These are phyloP conservation scores for Microctonus brassicae DNA, from an alignment of 2,888 invertebrate genomes.

Conservation along the genomic window DNA sequence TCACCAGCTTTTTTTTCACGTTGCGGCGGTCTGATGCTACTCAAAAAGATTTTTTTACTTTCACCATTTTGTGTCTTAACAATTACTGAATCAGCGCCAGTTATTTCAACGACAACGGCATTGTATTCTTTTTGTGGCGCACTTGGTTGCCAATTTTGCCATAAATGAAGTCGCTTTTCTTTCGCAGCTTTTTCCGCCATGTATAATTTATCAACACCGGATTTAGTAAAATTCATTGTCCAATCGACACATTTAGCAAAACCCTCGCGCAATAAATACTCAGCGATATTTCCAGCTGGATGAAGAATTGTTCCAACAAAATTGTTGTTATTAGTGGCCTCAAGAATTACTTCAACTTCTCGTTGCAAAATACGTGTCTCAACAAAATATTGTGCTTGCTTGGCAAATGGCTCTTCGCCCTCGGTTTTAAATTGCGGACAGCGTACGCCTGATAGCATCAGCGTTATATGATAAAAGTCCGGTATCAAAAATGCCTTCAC, in stretches of 20 bases:
- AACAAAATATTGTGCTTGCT: constrained; percentile 94
- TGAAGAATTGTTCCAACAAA: constrained; percentile 94
- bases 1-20: constrained; percentile 76
- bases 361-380: constrained; percentile 92
- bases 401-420: constrained; percentile 81
- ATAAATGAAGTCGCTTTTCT: constrained; percentile 86
- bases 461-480: constrained; percentile 89
- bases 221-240: constrained; percentile 87
- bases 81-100: constrained; percentile 93
- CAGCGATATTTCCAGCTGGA: constrained; percentile 92
- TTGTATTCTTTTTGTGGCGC: constrained; percentile 82
- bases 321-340: constrained; percentile 93
- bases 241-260: constrained; percentile 95
- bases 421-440: constrained; percentile 80
- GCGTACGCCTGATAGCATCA: constrained; percentile 95
- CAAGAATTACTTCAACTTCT: constrained; percentile 90
- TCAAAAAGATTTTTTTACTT: constrained; percentile 92
- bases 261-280: constrained; percentile 88
- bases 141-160: constrained; percentile 91
- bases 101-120: constrained; percentile 89
- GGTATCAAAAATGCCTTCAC: constrained; percentile 92
- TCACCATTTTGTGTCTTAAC: constrained; percentile 85
- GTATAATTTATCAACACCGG: constrained; percentile 85
- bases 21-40: constrained; percentile 96
- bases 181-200: constrained; percentile 90